Percentiles rank a stretch among this genome's conserved stretches.
Conservation (phyloP, 2,113 vertebrate genomes). For the Laticauda colubrina region DNA sequence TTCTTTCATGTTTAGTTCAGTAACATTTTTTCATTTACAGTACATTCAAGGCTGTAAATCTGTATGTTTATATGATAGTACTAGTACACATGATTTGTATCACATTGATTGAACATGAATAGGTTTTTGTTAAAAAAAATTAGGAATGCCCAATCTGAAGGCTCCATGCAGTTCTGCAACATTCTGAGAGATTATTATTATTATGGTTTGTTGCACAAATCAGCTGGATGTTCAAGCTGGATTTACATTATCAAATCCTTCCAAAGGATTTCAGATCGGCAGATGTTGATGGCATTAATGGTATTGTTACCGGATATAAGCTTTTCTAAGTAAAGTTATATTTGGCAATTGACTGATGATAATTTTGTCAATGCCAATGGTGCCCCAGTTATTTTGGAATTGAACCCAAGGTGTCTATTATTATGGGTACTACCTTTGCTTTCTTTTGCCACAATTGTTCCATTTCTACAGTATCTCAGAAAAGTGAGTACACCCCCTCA, state of each 20-base stretch:
- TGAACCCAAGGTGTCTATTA: background rate
- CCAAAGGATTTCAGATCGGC: background rate
- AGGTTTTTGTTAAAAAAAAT: background rate
- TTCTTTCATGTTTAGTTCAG: background rate
- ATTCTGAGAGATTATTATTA: background rate
- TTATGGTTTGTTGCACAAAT: no score
- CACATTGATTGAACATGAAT: background rate
- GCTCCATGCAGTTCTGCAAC: background rate
- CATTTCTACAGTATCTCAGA: background rate
- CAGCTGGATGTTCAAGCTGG: no score
- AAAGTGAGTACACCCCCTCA: no score
- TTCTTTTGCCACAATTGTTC: background rate
- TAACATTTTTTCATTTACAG: background rate
- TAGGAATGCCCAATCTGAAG: background rate
- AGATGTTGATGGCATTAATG: background rate
- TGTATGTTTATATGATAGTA: background rate
- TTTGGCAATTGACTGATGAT: background rate
- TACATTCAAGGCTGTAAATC: background rate
- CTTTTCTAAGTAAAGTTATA: background rate
- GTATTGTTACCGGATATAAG: background rate
- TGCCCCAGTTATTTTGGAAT: background rate
- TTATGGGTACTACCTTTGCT: background rate
- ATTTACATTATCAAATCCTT: background rate
- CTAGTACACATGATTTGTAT: background rate
- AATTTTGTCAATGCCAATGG: background rate